Evolutionary conservation across 2,113 vertebrate genomes (phyloP).

Genomic region (Ctenomys sociabilis): DNA sequence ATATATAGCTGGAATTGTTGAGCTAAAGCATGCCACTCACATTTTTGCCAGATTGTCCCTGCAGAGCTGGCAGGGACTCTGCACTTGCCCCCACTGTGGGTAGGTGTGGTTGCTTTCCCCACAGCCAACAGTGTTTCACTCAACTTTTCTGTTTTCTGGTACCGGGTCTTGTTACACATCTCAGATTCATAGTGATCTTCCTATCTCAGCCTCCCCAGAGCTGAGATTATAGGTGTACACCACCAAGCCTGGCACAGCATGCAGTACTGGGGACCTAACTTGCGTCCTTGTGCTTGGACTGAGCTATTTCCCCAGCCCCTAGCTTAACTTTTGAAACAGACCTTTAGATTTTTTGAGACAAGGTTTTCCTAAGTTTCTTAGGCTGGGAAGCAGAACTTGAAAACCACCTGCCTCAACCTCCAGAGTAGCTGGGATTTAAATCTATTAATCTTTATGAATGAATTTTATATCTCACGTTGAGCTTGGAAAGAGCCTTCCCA

Average conservation of each 20-base stretch:
- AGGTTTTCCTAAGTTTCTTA: background rate
- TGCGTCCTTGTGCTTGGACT: too few relatives aligned
- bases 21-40: background rate
- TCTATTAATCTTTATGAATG: background rate
- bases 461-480: background rate
- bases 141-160: background rate
- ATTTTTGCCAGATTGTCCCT: background rate
- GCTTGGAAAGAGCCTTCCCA: background rate
- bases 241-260: too few relatives aligned
- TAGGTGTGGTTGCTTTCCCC: background rate
- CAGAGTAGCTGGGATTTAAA: background rate
- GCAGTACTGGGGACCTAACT: too few relatives aligned
- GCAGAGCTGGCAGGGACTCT: too few relatives aligned
- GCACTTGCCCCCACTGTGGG: background rate
- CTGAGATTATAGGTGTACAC: too few relatives aligned
- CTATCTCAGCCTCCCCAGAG: too few relatives aligned
- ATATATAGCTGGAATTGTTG: background rate
- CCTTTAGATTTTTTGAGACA: background rate
- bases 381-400: background rate
- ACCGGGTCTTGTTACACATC: too few relatives aligned
- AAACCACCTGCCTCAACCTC: background rate
- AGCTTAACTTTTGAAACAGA: too few relatives aligned
- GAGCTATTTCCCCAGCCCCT: too few relatives aligned
- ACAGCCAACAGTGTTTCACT: background rate
- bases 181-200: too few relatives aligned